phyloP scores from a whole-genome alignment of 2,113 vertebrate genomes.

The Mandrillus leucophaeus region DNA sequence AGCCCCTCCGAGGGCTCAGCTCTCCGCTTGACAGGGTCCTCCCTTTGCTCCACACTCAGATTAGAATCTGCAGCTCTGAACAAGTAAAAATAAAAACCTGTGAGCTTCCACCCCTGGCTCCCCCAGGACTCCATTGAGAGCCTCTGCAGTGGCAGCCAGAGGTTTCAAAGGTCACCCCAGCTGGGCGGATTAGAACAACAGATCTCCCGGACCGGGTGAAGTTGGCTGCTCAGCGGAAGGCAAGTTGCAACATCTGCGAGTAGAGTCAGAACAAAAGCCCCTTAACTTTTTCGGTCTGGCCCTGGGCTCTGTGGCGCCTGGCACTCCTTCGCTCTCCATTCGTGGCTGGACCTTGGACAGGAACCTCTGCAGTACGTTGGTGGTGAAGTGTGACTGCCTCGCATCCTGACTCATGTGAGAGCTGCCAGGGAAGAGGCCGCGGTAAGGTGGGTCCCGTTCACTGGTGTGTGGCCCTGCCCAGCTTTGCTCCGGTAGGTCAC shows the following conservation, averaged over 20 bases:
- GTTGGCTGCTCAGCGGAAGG: conserved; percentile 59
- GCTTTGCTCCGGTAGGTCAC: background rate
- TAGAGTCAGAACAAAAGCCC: conserved; percentile 70
- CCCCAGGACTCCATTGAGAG: conserved; percentile 55
- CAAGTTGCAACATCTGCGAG: conserved; percentile 72
- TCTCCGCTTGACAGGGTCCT: conserved; percentile 32
- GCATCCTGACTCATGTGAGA: conserved; percentile 53
- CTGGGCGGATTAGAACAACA: conserved; percentile 73
- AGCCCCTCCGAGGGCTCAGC: conserved; percentile 16
- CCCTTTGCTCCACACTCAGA: background rate
- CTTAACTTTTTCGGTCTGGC: conserved; percentile 63
- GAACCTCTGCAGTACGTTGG: conserved; percentile 63
- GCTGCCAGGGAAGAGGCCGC: conserved; percentile 16
- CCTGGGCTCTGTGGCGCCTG: background rate
- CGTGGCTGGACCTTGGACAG: conserved; percentile 61
- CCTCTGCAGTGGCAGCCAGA: conserved; percentile 59
- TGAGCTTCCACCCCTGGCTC: conserved; percentile 39
- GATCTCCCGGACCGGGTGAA: conserved; percentile 65
- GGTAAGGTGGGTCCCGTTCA: conserved; percentile 58
- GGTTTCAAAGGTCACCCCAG: conserved; percentile 77
- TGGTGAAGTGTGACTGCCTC: conserved; percentile 57
- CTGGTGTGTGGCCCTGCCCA: background rate
- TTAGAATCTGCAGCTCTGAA: conserved; percentile 9
- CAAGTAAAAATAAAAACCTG: conserved; percentile 54
- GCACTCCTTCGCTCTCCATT: conserved; percentile 40